Base-by-base conservation (phyloP, 1,140 invertebrate species). In the Dysdera silvatica region DNA sequence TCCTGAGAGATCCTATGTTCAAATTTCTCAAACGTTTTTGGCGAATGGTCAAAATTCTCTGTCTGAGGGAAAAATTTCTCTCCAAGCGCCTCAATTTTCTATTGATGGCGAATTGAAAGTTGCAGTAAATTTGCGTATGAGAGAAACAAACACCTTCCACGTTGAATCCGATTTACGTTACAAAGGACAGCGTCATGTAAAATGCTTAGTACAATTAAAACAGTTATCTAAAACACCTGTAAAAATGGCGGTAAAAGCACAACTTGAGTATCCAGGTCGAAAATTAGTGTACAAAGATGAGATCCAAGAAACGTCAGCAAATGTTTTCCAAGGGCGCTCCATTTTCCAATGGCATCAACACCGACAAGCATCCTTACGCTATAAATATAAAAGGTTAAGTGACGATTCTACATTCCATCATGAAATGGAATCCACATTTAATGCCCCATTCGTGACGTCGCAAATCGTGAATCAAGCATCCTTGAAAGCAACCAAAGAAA, bases 301-400 rank as follows among this genome's bases (percentile, higher is more conserved):
- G 32, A 48, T 60, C 24, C n/a, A 40, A 45, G 62, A 65, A 53
- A 65, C n/a, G 3, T 41, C 26, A 12, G 18, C 37, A 33, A 35
- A 28, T 16, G 2, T 5, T 16, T 55, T 43, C 33, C 18, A 40
- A 41, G 63, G 63, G 8, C 31, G 54, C 4, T 47, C 52, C 3
- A 14, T 5, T 18, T 12, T 55, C 1, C 40, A 65, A 33, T 60
- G 43, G 40, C 35, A 33, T 24, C 12, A 47, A 23, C 33, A 24
- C 3, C 49, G 51, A 28, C 0, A 14, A 40, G 28, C 32, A 14
- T 31, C 59, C 33, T 4, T 65, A 12, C 28, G 49, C 16, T 65
- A 60, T 32, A 60, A 24, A 4, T 47, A 49, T 18, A 18, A 52
- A 26, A 23, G 6, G 10, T 31, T 40, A n/a, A 59, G 31, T 59